These are phyloP conservation scores for Schizothorax lantsangensis DNA, from an alignment of 2,797 vertebrate genomes.

Conservation along the genomic window DNA sequence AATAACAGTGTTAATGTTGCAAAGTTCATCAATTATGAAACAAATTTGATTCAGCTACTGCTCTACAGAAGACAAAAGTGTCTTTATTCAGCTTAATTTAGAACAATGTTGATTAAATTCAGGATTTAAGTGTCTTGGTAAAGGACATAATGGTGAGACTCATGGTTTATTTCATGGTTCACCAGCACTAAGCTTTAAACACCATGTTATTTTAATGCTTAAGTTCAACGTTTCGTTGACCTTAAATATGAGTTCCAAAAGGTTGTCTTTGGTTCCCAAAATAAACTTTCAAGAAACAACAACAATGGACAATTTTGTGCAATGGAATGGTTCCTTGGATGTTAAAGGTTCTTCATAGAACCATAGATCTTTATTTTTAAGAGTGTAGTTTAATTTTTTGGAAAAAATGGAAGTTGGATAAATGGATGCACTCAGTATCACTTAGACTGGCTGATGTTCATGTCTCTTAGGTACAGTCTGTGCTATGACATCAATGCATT, in stretches of 20 bases:
- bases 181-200: background rate
- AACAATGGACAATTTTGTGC: background rate
- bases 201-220: background rate
- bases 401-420: background rate
- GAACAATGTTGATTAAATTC: no score
- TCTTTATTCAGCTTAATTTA: no score
- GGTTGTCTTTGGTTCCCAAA: background rate
- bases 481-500: slow-evolving; percentile 1
- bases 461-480: slow-evolving; percentile 2
- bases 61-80: no score
- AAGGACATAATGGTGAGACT: background rate
- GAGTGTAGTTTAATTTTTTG: background rate
- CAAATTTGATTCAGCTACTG: no score
- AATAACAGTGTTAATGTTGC: background rate
- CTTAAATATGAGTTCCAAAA: background rate
- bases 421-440: background rate
- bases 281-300: background rate
- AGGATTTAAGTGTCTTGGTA: no score
- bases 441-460: background rate
- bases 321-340: background rate
- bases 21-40: no score
- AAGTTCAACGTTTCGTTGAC: background rate
- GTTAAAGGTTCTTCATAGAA: background rate
- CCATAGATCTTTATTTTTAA: background rate
- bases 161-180: background rate